phyloP scores from a whole-genome alignment of 2,888 invertebrate species.

The Ditula angustiorana region DNA sequence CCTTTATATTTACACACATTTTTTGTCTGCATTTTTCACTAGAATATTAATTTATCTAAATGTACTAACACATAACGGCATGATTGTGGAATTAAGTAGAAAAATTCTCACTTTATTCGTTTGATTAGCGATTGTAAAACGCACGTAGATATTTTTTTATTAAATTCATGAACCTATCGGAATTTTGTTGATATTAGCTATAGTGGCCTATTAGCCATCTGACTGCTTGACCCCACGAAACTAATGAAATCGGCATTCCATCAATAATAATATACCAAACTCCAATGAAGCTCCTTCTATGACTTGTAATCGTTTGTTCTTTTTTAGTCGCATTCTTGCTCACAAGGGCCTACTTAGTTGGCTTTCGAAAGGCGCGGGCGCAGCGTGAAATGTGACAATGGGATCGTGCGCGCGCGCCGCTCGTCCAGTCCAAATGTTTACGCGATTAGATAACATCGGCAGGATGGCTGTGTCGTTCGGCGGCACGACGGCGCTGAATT shows the following conservation, averaged over 20 bases:
- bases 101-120: too few species aligned
- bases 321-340: constrained; percentile 48
- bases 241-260: constrained; percentile 19
- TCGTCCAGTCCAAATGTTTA: constrained; percentile 75
- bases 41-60: too few species aligned
- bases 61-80: too few species aligned
- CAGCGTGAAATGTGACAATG: constrained; percentile 73
- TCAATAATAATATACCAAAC: constrained; percentile 29
- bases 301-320: constrained; percentile 48
- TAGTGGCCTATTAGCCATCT: too few species aligned
- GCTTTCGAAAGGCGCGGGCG: constrained; percentile 50
- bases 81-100: too few species aligned
- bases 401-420: constrained; percentile 59
- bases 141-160: too few species aligned
- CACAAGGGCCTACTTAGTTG: constrained; percentile 36
- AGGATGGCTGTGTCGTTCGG: constrained; percentile 27
- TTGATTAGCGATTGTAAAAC: too few species aligned
- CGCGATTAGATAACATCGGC: constrained; percentile 66
- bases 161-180: too few species aligned
- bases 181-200: too few species aligned
- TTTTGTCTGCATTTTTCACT: too few species aligned
- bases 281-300: constrained; percentile 45
- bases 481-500: constrained; percentile 32
- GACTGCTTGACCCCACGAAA: background rate
- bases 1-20: too few species aligned